Evolutionary conservation across 2,797 vertebrate species (phyloP).

Genomic region (Sebastes hubbsi): DNA sequence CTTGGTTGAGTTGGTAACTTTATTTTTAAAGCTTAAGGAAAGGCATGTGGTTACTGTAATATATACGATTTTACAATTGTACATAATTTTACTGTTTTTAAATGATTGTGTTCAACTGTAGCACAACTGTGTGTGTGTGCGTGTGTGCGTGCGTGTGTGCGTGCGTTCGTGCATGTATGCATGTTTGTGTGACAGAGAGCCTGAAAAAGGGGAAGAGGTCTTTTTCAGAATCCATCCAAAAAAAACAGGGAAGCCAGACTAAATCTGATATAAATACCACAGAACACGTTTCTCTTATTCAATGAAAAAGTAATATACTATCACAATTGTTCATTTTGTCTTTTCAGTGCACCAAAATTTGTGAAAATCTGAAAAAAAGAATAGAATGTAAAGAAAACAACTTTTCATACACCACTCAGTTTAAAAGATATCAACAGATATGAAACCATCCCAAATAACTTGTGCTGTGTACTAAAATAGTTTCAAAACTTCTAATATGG

Average conservation of each 20-base stretch:
- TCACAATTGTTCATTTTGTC: not conserved
- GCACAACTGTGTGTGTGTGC: too few species aligned
- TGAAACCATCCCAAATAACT: not conserved
- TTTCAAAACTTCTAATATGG: not conserved
- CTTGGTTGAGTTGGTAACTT: not conserved
- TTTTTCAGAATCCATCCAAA: not conserved
- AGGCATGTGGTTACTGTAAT: not conserved
- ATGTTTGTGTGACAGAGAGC: not conserved
- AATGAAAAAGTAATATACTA: not conserved
- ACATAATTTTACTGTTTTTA: not conserved
- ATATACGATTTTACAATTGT: not conserved
- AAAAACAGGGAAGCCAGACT: not conserved
- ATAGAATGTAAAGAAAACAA: not conserved
- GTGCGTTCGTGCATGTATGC: fast-evolving
- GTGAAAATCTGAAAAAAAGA: not conserved
- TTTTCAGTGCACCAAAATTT: not conserved
- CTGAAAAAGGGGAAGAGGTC: conserved; percentile 1
- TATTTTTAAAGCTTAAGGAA: not conserved
- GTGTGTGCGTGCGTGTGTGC: too few species aligned
- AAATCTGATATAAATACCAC: not conserved
- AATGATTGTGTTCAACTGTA: too few species aligned
- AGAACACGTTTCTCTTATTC: not conserved
- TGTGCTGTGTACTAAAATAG: not conserved
- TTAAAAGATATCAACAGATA: not conserved
- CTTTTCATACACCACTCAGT: not conserved